Conservation (phyloP, 1,140 invertebrate genomes). For the Druon quercuslanigerum region DNA sequence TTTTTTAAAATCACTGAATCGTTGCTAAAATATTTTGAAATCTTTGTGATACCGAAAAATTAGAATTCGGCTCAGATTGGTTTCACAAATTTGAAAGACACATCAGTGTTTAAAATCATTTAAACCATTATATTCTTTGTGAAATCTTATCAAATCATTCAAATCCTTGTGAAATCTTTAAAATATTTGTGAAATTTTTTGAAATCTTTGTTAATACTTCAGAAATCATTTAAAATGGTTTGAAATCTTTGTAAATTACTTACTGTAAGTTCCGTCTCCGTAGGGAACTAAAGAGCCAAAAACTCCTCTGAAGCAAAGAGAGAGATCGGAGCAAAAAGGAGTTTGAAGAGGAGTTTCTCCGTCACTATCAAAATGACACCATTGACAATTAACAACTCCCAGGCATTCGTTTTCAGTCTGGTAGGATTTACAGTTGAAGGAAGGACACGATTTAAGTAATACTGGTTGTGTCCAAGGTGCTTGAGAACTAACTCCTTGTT, state of each 20-base stretch:
- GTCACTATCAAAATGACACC: constrained; percentile 89
- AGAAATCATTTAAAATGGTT: too few relatives aligned
- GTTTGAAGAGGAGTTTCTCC: constrained; percentile 80
- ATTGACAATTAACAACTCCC: constrained; percentile 91
- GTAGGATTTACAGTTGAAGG: constrained; percentile 88
- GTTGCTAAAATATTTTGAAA: too few relatives aligned
- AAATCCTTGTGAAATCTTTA: too few relatives aligned
- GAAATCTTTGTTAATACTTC: too few relatives aligned
- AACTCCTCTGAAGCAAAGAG: constrained; percentile 90
- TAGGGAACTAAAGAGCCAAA: constrained; percentile 89
- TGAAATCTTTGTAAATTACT: constrained; percentile 34
- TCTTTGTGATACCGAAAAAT: too few relatives aligned
- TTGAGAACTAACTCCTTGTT: constrained; percentile 65
- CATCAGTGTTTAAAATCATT: too few relatives aligned
- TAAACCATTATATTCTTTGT: too few relatives aligned
- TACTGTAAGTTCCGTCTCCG: constrained; percentile 81
- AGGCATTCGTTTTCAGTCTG: constrained; percentile 85
- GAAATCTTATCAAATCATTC: too few relatives aligned
- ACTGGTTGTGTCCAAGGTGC: constrained; percentile 66
- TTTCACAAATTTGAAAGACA: too few relatives aligned
- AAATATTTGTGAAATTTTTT: too few relatives aligned
- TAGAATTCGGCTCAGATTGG: too few relatives aligned
- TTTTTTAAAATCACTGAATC: too few relatives aligned
- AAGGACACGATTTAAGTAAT: constrained; percentile 79
- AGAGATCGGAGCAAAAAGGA: constrained; percentile 88